These are phyloP conservation scores for Elephantulus edwardii DNA, from an alignment of 2,113 vertebrate genomes.

Conservation along the genomic window DNA sequence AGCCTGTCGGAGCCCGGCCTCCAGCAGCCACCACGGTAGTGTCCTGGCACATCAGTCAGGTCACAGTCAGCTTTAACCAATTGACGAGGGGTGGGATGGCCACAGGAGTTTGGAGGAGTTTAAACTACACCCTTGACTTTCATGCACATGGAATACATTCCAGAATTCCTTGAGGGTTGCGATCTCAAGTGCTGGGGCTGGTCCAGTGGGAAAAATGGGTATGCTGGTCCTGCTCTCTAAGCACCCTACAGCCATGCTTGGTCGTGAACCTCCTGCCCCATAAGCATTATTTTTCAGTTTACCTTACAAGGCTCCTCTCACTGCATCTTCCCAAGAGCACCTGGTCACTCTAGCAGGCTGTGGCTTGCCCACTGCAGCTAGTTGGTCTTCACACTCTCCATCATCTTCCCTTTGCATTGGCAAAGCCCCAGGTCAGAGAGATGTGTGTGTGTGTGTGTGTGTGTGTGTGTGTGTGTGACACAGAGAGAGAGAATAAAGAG, in stretches of 20 bases:
- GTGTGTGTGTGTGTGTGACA: too few relatives aligned
- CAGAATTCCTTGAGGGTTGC: conserved; percentile 67
- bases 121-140: conserved; percentile 66
- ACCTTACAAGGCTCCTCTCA: rapidly evolving
- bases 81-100: conserved; percentile 64
- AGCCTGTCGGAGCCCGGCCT: conserved; percentile 83
- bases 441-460: too few relatives aligned
- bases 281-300: neutral
- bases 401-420: conserved; percentile 77
- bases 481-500: conserved; percentile 82
- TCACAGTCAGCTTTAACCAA: conserved; percentile 83
- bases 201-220: conserved; percentile 30
- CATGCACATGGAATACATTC: conserved; percentile 71
- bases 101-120: neutral
- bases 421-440: conserved; percentile 82
- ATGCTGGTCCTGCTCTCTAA: neutral
- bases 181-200: conserved; percentile 15
- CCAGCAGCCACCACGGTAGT: conserved; percentile 82
- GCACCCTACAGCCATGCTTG: conserved; percentile 37
- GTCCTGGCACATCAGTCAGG: conserved; percentile 67
- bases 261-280: conserved; percentile 6
- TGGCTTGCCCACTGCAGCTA: conserved; percentile 47
- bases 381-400: conserved; percentile 80
- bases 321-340: conserved; percentile 42
- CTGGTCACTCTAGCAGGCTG: conserved; percentile 60